These are phyloP conservation scores for Australoheros scitulus DNA, from an alignment of 2,113 vertebrate genomes.

Conservation along the genomic window DNA sequence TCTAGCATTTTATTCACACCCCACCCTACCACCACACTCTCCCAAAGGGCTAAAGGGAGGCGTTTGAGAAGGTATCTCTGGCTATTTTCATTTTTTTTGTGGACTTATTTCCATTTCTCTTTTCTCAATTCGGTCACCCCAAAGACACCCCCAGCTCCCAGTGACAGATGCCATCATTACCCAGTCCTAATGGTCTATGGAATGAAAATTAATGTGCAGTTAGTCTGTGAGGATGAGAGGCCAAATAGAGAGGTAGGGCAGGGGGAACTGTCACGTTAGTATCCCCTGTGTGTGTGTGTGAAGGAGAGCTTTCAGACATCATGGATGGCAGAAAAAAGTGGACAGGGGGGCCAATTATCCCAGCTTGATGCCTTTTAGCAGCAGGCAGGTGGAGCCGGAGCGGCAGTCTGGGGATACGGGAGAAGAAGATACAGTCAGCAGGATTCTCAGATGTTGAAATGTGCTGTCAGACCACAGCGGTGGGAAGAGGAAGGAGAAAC, in stretches of 20 bases:
- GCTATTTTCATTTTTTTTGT: slow-evolving; percentile 26
- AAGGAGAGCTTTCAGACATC: slow-evolving; percentile 51
- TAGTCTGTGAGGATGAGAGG: slow-evolving; percentile 52
- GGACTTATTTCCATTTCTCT: slow-evolving; percentile 47
- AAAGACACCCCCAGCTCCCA: slow-evolving; percentile 33
- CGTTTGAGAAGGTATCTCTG: background rate
- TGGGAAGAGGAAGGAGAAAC: background rate
- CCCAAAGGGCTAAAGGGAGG: background rate
- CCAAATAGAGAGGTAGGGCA: slow-evolving; percentile 39
- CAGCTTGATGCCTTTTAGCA: slow-evolving; percentile 63
- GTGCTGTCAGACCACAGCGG: slow-evolving; percentile 33
- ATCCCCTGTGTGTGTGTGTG: slow-evolving; percentile 23
- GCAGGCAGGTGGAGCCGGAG: slow-evolving; percentile 41
- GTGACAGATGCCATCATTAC: slow-evolving; percentile 68
- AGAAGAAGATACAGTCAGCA: slow-evolving; percentile 51
- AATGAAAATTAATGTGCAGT: slow-evolving; percentile 63
- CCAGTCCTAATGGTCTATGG: slow-evolving; percentile 37
- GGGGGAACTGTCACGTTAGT: slow-evolving; percentile 43
- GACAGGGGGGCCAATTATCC: slow-evolving; percentile 73
- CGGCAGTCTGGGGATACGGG: slow-evolving; percentile 44
- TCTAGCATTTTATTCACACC: background rate
- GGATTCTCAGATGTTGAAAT: slow-evolving; percentile 54
- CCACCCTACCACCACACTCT: background rate
- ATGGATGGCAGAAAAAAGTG: slow-evolving; percentile 46
- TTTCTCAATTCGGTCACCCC: slow-evolving; percentile 38